Percentiles rank a stretch among this genome's conserved stretches.
These are phyloP conservation scores for Watsonalla cultraria DNA, from an alignment of 2,888 invertebrate genomes.

Conservation along the genomic window DNA sequence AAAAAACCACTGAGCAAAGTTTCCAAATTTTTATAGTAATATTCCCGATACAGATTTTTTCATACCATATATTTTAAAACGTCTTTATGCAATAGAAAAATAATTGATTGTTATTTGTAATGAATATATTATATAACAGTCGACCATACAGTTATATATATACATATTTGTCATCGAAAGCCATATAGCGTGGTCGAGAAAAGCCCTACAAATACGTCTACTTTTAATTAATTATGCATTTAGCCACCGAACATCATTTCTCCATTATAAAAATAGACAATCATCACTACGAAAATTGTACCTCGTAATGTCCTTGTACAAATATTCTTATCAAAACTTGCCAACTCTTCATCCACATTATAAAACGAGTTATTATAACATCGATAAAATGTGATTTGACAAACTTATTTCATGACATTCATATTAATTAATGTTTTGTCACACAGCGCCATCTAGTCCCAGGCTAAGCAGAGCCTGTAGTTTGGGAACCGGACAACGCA, in stretches of 20 bases:
- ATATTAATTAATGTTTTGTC: constrained; percentile 10
- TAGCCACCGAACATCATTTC: constrained; percentile 66
- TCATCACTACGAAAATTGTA: constrained; percentile 33
- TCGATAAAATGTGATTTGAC: constrained; percentile 14
- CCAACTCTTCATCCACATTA: constrained; percentile 34
- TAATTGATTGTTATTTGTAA: constrained; percentile 21
- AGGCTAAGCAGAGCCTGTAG: no score
- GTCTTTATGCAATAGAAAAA: not conserved
- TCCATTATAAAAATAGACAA: constrained; percentile 67
- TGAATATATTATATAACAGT: constrained; percentile 29
- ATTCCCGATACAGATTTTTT: constrained; percentile 2
- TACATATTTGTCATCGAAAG: not conserved
- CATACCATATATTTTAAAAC: not conserved
- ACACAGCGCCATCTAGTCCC: no score
- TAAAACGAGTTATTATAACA: constrained; percentile 31
- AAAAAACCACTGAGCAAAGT: constrained; percentile 17
- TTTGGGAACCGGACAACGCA: no score
- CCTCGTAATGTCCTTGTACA: constrained; percentile 42
- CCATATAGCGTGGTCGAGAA: constrained; percentile 3
- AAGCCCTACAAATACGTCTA: constrained; percentile 25
- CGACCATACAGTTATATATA: constrained; percentile 15
- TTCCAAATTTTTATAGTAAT: constrained; percentile 10
- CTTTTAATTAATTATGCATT: constrained; percentile 56
- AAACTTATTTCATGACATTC: constrained; percentile 27
- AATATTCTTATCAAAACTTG: constrained; percentile 61